Evolutionary conservation across 2,888 invertebrate genomes (phyloP).

Genomic region (Ochropleura leucogaster): DNA sequence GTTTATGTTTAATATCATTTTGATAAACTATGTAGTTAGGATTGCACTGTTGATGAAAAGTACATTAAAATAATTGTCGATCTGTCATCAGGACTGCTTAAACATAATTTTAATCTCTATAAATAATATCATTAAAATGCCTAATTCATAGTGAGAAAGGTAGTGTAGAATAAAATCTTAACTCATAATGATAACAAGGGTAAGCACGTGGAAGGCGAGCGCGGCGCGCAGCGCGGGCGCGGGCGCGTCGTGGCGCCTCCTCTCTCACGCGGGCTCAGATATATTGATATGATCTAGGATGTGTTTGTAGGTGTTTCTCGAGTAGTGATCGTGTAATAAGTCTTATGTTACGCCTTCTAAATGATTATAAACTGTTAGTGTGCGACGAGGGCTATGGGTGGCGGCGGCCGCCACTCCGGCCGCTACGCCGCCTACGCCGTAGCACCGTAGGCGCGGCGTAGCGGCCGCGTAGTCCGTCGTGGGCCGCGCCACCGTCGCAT

Average conservation of each 20-base stretch:
- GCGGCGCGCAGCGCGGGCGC: slow-evolving; percentile 60
- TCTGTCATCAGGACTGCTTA: slow-evolving; percentile 80
- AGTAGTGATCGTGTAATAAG: slow-evolving; percentile 90
- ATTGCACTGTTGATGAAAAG: slow-evolving; percentile 74
- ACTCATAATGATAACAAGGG: slow-evolving; percentile 79
- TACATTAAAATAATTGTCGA: slow-evolving; percentile 73
- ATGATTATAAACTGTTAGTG: slow-evolving; percentile 78
- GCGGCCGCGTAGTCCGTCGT: slow-evolving; percentile 63
- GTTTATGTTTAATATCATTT: slow-evolving; percentile 71
- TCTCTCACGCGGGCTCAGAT: slow-evolving; percentile 83
- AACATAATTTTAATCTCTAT: slow-evolving; percentile 82
- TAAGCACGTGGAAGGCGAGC: slow-evolving; percentile 74
- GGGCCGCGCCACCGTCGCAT: slow-evolving; percentile 70
- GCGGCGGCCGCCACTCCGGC: slow-evolving; percentile 53
- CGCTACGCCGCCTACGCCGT: slow-evolving; percentile 65
- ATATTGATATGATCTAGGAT: slow-evolving; percentile 91
- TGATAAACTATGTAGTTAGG: slow-evolving; percentile 68
- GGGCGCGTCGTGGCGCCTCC: slow-evolving; percentile 71
- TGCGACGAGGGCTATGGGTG: slow-evolving; percentile 70
- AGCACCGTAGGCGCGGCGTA: slow-evolving; percentile 69
- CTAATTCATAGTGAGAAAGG: slow-evolving; percentile 88
- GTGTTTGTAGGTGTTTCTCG: slow-evolving; percentile 89
- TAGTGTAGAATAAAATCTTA: slow-evolving; percentile 87
- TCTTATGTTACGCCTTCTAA: slow-evolving; percentile 89
- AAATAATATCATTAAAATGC: slow-evolving; percentile 85